Evolutionary conservation across 2,113 vertebrate genomes (phyloP), one percentile per base, ranked within the genome.

Genomic region (Anguilla japonica): DNA sequence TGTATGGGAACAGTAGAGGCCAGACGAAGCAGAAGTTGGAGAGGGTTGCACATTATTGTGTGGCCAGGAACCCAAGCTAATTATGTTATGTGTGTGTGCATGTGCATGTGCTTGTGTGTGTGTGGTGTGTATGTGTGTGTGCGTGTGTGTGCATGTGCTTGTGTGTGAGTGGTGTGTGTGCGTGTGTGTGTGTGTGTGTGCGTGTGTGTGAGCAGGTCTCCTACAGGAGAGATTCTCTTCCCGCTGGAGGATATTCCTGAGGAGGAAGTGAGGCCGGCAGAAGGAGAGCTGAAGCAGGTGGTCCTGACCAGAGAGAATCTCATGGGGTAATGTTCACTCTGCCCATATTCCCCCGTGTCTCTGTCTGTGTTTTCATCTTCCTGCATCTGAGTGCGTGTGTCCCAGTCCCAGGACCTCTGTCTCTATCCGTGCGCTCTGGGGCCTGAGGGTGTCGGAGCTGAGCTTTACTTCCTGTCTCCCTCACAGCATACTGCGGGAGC

Each of bases 401-500:
- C 26, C 43, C 46, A 15, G 29, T 41, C 1, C 6, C 11, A 20
- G 79, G 18, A 15, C 79, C 79, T 20, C 34, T 79, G 78, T 34
- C 56, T 16, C 46, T 34, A 8, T 80, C 41, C 39, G 14, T 85
- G 41, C 8, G 50, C 34, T 3, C 29, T 79, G 29, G 34, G 8
- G n/a, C 29, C 15, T 79, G 75, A 18, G 16, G n/a, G 26, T 13
- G 26, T 15, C 50, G 4, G 14, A 29, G 4, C n/a, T 4, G 18
- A 41, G 46, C 14, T 34, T 26, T 7, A 22, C 11, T 16, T 16
- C 2, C 86, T 39, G 6, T 16, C n/a, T 82, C 79, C 71, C 6
- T 83, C 34, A 84, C 84, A 92, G 93, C 86, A 84, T 91, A 15
- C 84, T 91, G 1, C 84, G 63, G 16, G 81, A 86, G 81, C 89